phyloP scores from a whole-genome alignment of 2,113 vertebrate genomes.

The Centropus unirufus region DNA sequence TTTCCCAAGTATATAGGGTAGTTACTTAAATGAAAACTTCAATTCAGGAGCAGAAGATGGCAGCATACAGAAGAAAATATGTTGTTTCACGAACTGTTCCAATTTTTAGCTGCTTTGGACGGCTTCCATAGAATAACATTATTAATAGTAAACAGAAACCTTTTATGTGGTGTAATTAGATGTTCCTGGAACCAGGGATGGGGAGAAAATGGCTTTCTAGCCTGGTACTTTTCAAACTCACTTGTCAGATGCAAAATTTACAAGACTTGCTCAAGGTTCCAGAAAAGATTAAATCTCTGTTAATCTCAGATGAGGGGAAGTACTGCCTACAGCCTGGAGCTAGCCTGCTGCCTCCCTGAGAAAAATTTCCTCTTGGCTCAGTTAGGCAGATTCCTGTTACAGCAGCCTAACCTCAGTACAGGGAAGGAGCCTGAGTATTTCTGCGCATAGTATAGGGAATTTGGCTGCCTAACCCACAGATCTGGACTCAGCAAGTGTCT shows the following conservation, averaged over 20 bases:
- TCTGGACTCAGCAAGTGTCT: neutral
- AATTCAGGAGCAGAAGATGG: slow-evolving; percentile 53
- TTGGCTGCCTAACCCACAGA: neutral
- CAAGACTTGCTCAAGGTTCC: neutral
- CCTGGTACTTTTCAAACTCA: neutral
- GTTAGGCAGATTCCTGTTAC: neutral
- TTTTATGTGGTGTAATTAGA: neutral
- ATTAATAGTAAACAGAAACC: neutral
- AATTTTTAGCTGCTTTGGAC: neutral
- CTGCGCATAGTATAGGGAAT: neutral
- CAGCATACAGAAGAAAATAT: slow-evolving; percentile 51
- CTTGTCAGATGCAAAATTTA: neutral
- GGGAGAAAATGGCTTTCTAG: neutral
- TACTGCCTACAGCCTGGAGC: neutral
- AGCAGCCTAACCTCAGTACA: neutral
- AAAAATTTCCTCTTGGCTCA: neutral
- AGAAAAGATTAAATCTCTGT: neutral
- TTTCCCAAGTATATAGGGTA: neutral
- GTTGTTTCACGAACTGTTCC: neutral
- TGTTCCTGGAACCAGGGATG: neutral
- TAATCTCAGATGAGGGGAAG: neutral
- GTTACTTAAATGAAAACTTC: slow-evolving; percentile 17
- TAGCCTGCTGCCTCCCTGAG: neutral
- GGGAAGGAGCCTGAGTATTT: neutral
- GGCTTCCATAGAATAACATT: neutral